Base-by-base conservation (phyloP, 2,888 invertebrate genomes). In the Meliscaeva auricollis region DNA sequence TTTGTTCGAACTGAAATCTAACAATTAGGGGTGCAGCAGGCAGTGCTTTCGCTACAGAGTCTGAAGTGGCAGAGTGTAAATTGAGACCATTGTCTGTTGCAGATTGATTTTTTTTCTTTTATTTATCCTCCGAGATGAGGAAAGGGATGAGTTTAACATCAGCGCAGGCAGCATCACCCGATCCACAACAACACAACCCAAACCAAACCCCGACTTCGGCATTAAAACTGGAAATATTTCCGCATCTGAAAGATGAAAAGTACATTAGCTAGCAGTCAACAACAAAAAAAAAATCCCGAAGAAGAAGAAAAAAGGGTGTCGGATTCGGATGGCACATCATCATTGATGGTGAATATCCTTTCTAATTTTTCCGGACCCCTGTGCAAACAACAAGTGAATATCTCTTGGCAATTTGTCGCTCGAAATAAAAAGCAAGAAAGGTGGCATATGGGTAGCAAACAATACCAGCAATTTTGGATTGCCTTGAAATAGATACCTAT, bases 391-490 rank as follows among this genome's bases (percentile, higher is more conserved):
- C 85, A 85, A 85, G 85, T 85, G 81, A 76, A 72, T 68, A 58
- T 76, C 75, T n/a, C n/a, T n/a, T 68, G 44, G 72, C 75, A 85
- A 85, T 80, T 85, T 85, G 84, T 80, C 62, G 69, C 62, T 44
- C 9, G 48, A 56, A 46, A 50, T 41, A 56, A 68, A 54, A 74
- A 69, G 22, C 72, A 26, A 69, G 87, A 82, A 87, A 87, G 87
- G 77, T 87, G 87, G 70, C 87, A 87, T 87, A 87, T 87, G 87
- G 87, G 87, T 70, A 58, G 68, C 64, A 82, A 82, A 78, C 87
- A 87, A 87, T 87, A 78, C 82, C 68, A 69, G 73, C 76, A 77
- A 81, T 85, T 85, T 50, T 50, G 35, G 35, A 38, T 58, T 58
- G 35, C 35, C 68, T 41, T 85, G 85, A 81, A 85, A 85, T 81